Evolutionary conservation across 2,797 vertebrate genomes (phyloP).

Genomic region (Helicolenus hilgendorfi): DNA sequence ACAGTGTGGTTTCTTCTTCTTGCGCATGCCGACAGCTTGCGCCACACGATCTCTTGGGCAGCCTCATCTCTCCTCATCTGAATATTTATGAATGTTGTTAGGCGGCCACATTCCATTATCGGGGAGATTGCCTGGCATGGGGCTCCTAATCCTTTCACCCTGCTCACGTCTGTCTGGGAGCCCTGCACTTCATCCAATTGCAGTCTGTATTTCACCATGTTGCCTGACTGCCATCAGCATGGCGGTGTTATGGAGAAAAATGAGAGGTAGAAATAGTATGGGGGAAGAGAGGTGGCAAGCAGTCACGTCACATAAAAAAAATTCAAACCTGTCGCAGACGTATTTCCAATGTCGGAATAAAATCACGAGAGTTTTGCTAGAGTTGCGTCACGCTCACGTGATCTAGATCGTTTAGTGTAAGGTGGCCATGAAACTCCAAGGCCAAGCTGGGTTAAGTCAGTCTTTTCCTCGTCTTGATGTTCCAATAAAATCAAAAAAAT

Average conservation of each 20-base stretch:
- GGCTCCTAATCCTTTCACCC: constrained; percentile 71
- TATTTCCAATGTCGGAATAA: too few species aligned
- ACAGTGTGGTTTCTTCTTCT: constrained; percentile 24
- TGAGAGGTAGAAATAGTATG: constrained; percentile 35
- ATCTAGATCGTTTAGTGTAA: too few species aligned
- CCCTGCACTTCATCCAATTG: constrained; percentile 65
- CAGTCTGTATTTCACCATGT: constrained; percentile 47
- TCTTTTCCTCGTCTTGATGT: too few species aligned
- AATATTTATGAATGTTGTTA: constrained; percentile 87
- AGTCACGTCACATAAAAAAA: constrained; percentile 40
- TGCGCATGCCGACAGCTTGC: constrained; percentile 50
- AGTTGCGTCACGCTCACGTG: too few species aligned
- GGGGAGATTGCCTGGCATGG: constrained; percentile 71
- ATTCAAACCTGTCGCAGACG: constrained; percentile 40
- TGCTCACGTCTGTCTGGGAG: constrained; percentile 58
- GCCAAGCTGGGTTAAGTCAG: too few species aligned
- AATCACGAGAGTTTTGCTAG: too few species aligned
- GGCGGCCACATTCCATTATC: constrained; percentile 83
- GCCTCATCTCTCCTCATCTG: constrained; percentile 70
- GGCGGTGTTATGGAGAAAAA: constrained; percentile 70
- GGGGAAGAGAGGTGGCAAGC: constrained; percentile 8
- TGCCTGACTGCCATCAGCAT: constrained; percentile 37
- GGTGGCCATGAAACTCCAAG: too few species aligned
- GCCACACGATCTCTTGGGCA: constrained; percentile 58
- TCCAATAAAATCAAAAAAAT: too few species aligned